Evolutionary conservation across 2,797 vertebrate species (phyloP).

Genomic region (Acanthornis magna): DNA sequence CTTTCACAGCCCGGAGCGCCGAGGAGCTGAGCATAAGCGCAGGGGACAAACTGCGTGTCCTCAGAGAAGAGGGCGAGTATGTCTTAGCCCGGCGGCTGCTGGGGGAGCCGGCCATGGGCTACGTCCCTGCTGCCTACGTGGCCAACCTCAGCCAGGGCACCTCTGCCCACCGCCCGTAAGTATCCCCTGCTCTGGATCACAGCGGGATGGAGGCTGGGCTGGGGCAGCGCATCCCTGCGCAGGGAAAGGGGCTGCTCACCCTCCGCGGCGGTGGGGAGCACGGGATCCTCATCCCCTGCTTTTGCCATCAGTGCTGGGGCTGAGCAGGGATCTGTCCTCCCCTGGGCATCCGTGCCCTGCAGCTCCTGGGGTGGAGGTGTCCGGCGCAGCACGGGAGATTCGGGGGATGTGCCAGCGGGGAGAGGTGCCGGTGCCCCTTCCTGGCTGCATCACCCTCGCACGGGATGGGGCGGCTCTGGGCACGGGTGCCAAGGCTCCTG

Average conservation of each 20-base stretch:
- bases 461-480: background rate
- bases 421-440: background rate
- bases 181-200: background rate
- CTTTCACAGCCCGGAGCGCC: slow-evolving; percentile 84
- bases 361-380: background rate
- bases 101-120: slow-evolving; percentile 80
- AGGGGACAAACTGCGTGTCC: slow-evolving; percentile 86
- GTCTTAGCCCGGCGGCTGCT: slow-evolving; percentile 85
- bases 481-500: fast-evolving
- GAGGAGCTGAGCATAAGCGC: slow-evolving; percentile 84
- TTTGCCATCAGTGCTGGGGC: background rate
- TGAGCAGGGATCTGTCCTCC: background rate
- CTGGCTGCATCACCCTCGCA: fast-evolving
- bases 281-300: fast-evolving
- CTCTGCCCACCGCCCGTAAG: slow-evolving; percentile 86
- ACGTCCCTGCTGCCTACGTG: slow-evolving; percentile 86
- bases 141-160: slow-evolving; percentile 78
- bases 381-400: background rate
- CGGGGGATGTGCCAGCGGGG: background rate
- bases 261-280: fast-evolving
- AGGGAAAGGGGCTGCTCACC: background rate
- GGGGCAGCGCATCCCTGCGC: fast-evolving
- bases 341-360: background rate
- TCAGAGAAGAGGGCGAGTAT: slow-evolving; percentile 85
- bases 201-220: background rate